Evolutionary conservation across 2,797 vertebrate species (phyloP), one percentile per base, ranked within the genome.

Genomic region (Hyperoplus lanceolatus): DNA sequence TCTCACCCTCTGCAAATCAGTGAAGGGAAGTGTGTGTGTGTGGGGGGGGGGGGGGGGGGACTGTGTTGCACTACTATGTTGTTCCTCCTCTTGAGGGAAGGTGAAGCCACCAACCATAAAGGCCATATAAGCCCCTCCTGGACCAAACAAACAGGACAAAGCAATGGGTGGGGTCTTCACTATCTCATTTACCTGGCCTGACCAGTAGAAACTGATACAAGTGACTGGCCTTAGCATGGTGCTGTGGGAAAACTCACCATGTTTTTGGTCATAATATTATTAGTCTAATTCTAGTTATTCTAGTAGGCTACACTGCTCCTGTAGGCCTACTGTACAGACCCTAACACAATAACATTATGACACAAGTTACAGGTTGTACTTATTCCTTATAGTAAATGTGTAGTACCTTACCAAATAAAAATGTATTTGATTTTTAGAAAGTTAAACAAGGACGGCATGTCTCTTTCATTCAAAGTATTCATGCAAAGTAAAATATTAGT

Each of bases 181-280:
- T 29, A 41, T 60, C 57, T 48, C 61, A 36, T 9, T 53, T 3
- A 65, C 15, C 45, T 55, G 69, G 64, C 82, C 76, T 62, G 51
- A 73, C 50, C 69, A 53, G 49, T 57, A 14, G 54, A n/a, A 42
- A 75, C 60, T 14, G 43, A 66, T 49, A n/a, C 14, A 48, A 58
- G 15, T 13, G 29, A 1, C 45, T 49, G 42, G 55, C 38, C 45
- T 46, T n/a, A 38, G 0, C 15, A 45, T 16, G 15, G 5, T 70
- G 70, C 51, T 64, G 60, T 49, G 36, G 11, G 51, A 69, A 53
- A 7, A 16, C 41, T 38, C 16, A 1, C 1, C 11, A 1, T 83
- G 75, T 86, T 87, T 80, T 36, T 61, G 60, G 58, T 84, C 65
- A 85, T 69, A 88, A 89, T 81, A 83, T 55, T 81, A 18, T 38